Conservation (phyloP, 1,140 invertebrate species). For the Polyergus mexicanus region DNA sequence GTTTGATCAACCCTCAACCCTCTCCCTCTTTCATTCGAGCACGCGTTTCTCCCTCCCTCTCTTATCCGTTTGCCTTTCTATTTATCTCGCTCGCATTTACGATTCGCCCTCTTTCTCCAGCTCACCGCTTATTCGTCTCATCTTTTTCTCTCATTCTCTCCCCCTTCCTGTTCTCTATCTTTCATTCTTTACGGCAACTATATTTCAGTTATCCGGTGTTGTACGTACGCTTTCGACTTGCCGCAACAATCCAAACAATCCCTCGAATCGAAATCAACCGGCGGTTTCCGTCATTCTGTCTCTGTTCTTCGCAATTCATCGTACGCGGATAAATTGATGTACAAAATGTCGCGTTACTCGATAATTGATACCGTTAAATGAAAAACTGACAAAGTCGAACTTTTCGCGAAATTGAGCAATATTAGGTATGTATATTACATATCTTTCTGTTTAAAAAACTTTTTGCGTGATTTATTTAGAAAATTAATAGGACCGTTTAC, state of each 20-base stretch:
- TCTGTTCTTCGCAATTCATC: constrained; percentile 17
- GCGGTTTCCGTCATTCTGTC: constrained; percentile 47
- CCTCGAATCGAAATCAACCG: neutral
- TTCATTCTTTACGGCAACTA: neutral
- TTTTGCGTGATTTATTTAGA: neutral
- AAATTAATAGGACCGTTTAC: constrained; percentile 9
- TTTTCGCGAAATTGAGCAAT: neutral
- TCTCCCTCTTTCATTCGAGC: neutral
- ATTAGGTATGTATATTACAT: neutral
- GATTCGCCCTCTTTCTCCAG: neutral
- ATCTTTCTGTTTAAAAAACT: neutral
- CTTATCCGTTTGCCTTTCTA: constrained; percentile 6
- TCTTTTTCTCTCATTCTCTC: neutral
- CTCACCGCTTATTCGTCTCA: constrained; percentile 11
- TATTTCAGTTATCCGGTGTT: constrained; percentile 56
- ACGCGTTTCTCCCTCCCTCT: constrained; percentile 4
- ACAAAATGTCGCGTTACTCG: neutral
- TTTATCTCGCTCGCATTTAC: constrained; percentile 58
- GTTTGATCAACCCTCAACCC: constrained; percentile 43
- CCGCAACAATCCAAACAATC: constrained; percentile 26
- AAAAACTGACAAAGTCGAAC: neutral
- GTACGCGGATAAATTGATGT: neutral
- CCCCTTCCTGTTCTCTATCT: neutral
- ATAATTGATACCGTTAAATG: constrained; percentile 33
- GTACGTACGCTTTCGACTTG: constrained; percentile 70